phyloP scores from a whole-genome alignment of 2,888 invertebrate species.

The Heterodera filipjevi region DNA sequence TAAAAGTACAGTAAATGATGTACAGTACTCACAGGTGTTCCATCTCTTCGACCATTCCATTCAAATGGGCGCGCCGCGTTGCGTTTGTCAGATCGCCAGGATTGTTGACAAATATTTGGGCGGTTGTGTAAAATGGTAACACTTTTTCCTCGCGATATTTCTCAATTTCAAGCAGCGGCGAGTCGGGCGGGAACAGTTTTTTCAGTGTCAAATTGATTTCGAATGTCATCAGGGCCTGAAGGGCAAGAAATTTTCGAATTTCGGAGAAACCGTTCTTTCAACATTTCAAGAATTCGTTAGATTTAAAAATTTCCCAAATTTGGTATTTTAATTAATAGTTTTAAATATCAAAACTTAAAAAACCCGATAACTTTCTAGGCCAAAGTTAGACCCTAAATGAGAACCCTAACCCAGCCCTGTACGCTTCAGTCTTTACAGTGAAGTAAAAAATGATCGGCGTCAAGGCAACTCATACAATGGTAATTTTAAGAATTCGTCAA shows the following conservation, averaged over 20 bases:
- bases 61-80: constrained; percentile 46
- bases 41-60: constrained; percentile 58
- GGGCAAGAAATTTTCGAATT: neutral
- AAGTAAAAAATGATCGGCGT: no score
- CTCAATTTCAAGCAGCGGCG: constrained; percentile 48
- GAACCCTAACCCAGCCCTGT: no score
- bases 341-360: no score
- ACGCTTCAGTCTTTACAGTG: no score
- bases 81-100: constrained; percentile 55
- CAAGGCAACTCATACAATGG: no score
- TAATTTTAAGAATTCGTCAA: no score
- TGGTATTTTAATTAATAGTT: no score
- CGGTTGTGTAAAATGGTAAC: constrained; percentile 47
- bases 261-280: no score
- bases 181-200: constrained; percentile 44
- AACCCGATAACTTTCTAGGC: no score
- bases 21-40: constrained; percentile 43
- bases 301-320: constrained; percentile 9
- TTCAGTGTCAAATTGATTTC: constrained; percentile 42
- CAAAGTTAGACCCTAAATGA: no score
- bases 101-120: constrained; percentile 54
- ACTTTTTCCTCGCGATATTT: constrained; percentile 41
- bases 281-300: neutral
- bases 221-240: constrained; percentile 48
- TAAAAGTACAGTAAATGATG: no score